Conservation (phyloP, 2,888 invertebrate genomes). For the Junonia oenone region DNA sequence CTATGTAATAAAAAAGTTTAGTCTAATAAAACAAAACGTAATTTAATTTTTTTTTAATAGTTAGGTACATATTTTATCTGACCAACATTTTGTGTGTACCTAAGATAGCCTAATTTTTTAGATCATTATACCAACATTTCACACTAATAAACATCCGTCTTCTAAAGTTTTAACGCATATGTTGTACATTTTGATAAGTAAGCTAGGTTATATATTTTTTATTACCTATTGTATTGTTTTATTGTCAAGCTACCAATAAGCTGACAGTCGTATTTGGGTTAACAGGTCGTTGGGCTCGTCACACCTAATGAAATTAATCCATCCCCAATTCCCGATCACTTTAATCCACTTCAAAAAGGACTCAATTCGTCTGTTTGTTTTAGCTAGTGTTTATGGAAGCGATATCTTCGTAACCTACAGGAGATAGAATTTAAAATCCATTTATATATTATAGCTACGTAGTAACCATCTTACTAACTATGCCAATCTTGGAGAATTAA, state of each 20-base stretch:
- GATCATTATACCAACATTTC: not conserved
- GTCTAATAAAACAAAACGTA: not conserved
- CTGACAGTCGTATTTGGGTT: slow-evolving; percentile 35
- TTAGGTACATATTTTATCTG: not conserved
- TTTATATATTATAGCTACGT: no score
- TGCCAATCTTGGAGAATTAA: no score
- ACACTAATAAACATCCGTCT: not conserved
- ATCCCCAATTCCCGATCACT: not conserved
- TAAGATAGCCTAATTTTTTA: not conserved
- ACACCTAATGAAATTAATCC: not conserved
- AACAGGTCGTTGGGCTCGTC: slow-evolving; percentile 33
- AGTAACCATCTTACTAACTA: no score
- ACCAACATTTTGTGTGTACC: not conserved
- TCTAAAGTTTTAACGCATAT: no score
- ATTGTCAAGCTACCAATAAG: not conserved
- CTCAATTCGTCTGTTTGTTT: no score
- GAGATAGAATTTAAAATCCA: no score
- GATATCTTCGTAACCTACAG: no score
- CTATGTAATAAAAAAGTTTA: not conserved
- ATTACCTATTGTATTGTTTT: not conserved
- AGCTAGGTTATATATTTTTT: not conserved
- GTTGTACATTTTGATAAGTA: not conserved
- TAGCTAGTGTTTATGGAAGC: no score
- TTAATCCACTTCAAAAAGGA: not conserved
- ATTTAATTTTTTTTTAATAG: no score